phyloP scores from a whole-genome alignment of 2,797 vertebrate species.

The Pseudomugil gertrudae region DNA sequence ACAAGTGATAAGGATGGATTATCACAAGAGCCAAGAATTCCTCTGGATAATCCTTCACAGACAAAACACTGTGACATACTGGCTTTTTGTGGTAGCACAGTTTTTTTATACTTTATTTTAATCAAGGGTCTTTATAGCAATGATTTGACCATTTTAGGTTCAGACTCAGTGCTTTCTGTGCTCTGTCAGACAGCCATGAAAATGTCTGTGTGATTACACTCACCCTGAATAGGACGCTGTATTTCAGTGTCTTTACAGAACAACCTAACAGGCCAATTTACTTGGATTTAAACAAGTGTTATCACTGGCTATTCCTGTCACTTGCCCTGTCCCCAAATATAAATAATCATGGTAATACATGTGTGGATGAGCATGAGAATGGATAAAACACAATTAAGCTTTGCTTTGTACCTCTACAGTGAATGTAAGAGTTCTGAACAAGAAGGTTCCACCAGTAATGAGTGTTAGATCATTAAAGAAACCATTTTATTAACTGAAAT shows the following conservation, averaged over 20 bases:
- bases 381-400: conserved; percentile 3
- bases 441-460: neutral
- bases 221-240: conserved; percentile 76
- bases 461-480: conserved; percentile 10
- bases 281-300: conserved; percentile 50
- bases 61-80: conserved; percentile 73
- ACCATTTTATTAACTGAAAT: neutral
- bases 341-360: conserved; percentile 36
- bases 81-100: conserved; percentile 47
- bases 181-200: conserved; percentile 48
- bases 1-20: conserved; percentile 80
- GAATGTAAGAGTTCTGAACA: conserved; percentile 19
- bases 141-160: conserved; percentile 74
- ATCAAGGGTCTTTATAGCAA: conserved; percentile 78
- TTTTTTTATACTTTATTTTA: conserved; percentile 78
- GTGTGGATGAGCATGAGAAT: conserved; percentile 11
- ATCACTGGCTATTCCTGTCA: conserved; percentile 34
- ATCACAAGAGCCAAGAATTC: conserved; percentile 70
- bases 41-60: conserved; percentile 76
- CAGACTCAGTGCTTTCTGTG: conserved; percentile 47
- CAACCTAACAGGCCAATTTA: conserved; percentile 64
- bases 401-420: neutral
- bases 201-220: conserved; percentile 76
- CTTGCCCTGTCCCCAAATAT: conserved; percentile 20
- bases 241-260: conserved; percentile 63